Percentiles rank a stretch among this genome's conserved stretches.
phyloP scores from a whole-genome alignment of 2,113 vertebrate genomes.

The Neofelis nebulosa region DNA sequence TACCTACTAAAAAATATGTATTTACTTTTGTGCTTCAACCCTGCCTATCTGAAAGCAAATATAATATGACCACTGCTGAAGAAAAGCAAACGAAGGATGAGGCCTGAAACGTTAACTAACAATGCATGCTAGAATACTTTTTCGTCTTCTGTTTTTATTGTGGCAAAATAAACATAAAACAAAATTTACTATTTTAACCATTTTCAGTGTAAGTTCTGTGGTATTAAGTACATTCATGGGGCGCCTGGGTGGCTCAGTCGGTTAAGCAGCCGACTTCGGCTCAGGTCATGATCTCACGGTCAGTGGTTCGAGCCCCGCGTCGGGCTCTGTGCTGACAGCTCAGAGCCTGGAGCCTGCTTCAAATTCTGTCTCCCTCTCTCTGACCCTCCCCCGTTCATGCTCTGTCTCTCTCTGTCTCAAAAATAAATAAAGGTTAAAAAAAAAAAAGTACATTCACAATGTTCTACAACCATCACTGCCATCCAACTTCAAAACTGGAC shows the following conservation, averaged over 20 bases:
- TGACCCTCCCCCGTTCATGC: too few species aligned
- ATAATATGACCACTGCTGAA: neutral
- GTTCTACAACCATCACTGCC: fast-evolving
- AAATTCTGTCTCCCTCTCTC: too few species aligned
- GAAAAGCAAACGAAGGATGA: neutral
- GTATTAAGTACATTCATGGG: neutral
- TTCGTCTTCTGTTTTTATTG: neutral
- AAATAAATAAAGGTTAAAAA: too few species aligned
- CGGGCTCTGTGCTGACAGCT: too few species aligned
- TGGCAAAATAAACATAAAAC: neutral
- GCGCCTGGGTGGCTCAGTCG: too few species aligned
- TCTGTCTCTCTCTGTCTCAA: too few species aligned
- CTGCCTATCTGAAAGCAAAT: neutral
- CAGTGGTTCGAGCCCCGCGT: too few species aligned
- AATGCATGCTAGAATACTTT: neutral
- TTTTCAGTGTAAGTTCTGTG: neutral
- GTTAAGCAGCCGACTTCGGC: too few species aligned
- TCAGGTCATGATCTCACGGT: too few species aligned
- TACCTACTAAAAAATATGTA: neutral
- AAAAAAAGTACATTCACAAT: neutral
- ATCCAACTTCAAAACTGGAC: neutral
- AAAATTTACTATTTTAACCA: neutral
- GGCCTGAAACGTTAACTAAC: neutral
- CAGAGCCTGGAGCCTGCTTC: too few species aligned
- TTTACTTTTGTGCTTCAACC: neutral